A percentile compares a stretch with the other conserved stretches of the same genome.
Evolutionary conservation across 2,797 vertebrate species (phyloP).

Genomic region (Pseudomugil gertrudae): DNA sequence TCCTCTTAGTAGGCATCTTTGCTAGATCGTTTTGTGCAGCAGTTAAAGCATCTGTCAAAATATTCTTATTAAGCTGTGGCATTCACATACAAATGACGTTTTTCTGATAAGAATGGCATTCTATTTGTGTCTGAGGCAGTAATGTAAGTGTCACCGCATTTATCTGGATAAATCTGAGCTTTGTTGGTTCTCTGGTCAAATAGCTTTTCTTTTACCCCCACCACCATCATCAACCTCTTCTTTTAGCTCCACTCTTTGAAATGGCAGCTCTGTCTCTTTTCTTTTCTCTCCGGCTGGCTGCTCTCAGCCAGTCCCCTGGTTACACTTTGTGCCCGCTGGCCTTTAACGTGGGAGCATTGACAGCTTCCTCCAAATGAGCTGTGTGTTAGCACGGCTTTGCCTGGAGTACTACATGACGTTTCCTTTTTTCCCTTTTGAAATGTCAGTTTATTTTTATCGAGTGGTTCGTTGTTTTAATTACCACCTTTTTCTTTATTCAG

Average conservation of each 20-base stretch:
- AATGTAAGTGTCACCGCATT: not conserved
- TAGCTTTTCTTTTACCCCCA: not conserved
- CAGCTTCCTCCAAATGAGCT: constrained; percentile 57
- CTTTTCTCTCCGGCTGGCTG: constrained; percentile 38
- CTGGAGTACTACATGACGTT: constrained; percentile 21
- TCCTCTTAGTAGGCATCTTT: not conserved
- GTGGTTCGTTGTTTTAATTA: constrained; percentile 4
- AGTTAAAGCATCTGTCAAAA: not conserved
- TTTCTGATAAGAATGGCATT: not conserved
- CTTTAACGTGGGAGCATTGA: constrained; percentile 61
- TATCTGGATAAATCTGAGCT: constrained; percentile 6
- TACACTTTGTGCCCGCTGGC: constrained; percentile 47
- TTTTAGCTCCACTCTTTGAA: constrained; percentile 29
- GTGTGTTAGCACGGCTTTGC: constrained; percentile 20
- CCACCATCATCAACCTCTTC: not conserved
- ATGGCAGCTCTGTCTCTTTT: constrained; percentile 41
- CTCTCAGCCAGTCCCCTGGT: constrained; percentile 37
- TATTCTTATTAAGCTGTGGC: not conserved
- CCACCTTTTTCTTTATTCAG: not conserved
- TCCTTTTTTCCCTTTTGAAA: constrained; percentile 13
- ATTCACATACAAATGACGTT: constrained; percentile 7
- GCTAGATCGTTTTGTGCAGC: not conserved
- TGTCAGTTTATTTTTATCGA: not conserved
- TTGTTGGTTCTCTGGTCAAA: constrained; percentile 28
- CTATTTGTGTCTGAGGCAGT: not conserved